These are phyloP conservation scores for Eptatretus burgeri DNA, from an alignment of 2,113 vertebrate species.

Conservation along the genomic window DNA sequence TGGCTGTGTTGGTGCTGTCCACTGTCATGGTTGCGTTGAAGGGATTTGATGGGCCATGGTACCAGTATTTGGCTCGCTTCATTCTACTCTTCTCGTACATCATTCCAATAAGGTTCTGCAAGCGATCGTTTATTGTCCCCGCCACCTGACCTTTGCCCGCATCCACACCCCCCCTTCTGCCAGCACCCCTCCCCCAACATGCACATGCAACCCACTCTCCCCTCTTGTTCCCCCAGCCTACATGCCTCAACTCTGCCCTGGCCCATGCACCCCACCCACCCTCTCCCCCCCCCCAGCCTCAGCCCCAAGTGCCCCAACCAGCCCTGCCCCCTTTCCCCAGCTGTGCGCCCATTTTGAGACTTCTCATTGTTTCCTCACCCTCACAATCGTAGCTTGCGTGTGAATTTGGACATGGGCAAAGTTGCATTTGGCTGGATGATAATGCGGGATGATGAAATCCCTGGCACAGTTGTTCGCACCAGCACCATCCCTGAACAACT, in stretches of 20 bases:
- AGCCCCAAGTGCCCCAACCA: too few species aligned
- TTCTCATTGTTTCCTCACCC: too few species aligned
- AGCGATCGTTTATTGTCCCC: not conserved
- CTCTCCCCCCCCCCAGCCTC: too few species aligned
- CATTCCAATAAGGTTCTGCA: constrained; percentile 76
- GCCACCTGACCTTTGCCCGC: not conserved
- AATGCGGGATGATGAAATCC: constrained; percentile 76
- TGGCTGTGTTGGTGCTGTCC: constrained; percentile 58
- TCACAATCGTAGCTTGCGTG: constrained; percentile 33
- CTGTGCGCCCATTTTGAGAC: too few species aligned
- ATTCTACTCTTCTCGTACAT: constrained; percentile 93
- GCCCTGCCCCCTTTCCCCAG: too few species aligned
- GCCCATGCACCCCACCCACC: too few species aligned
- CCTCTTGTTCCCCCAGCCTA: too few species aligned
- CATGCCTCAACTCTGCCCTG: too few species aligned
- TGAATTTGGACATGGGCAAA: constrained; percentile 96
- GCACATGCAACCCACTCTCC: too few species aligned
- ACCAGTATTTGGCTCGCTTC: constrained; percentile 68
- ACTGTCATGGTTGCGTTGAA: constrained; percentile 82
- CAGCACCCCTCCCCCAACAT: not conserved
- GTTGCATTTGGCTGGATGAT: constrained; percentile 94
- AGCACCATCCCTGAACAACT: constrained; percentile 95
- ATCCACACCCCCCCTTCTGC: not conserved
- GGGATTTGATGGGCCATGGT: constrained; percentile 67
- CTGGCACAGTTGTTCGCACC: constrained; percentile 72